Evolutionary conservation across 2,888 invertebrate species (phyloP).

Genomic region (Mactromeris polynyma): DNA sequence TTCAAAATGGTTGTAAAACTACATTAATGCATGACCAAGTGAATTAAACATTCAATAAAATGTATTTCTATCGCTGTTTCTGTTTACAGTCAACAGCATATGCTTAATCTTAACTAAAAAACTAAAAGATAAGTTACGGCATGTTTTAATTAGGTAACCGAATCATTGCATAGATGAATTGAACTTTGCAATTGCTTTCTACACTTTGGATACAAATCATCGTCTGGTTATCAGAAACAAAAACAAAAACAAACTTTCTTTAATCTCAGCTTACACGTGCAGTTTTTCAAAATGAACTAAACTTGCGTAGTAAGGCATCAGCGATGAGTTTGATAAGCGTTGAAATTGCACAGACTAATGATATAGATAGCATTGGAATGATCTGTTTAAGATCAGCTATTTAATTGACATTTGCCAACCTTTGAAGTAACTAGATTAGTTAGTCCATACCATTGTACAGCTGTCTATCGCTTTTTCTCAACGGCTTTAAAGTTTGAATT

Average conservation of each 20-base stretch:
- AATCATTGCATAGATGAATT: neutral
- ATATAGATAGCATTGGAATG: neutral
- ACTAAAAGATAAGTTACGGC: no score
- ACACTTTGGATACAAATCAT: neutral
- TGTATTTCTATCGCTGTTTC: no score
- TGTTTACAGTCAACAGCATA: no score
- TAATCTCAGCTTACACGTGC: slow-evolving; percentile 1
- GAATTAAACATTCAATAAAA: no score
- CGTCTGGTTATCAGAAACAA: neutral
- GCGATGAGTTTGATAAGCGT: neutral
- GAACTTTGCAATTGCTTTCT: neutral
- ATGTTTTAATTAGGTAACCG: no score
- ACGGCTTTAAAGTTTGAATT: slow-evolving; percentile 8
- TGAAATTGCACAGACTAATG: slow-evolving; percentile 34
- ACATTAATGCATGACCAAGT: no score
- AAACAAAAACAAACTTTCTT: neutral
- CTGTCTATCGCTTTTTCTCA: neutral
- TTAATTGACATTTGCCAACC: slow-evolving; percentile 9
- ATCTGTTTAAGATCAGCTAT: slow-evolving; percentile 6
- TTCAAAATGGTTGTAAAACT: no score
- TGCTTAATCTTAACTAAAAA: no score
- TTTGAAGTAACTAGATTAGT: slow-evolving; percentile 6
- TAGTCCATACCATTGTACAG: neutral
- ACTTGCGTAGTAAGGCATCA: neutral
- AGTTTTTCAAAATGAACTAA: neutral